Conservation (phyloP, 2,113 vertebrate species). For the Sigmodon hispidus region DNA sequence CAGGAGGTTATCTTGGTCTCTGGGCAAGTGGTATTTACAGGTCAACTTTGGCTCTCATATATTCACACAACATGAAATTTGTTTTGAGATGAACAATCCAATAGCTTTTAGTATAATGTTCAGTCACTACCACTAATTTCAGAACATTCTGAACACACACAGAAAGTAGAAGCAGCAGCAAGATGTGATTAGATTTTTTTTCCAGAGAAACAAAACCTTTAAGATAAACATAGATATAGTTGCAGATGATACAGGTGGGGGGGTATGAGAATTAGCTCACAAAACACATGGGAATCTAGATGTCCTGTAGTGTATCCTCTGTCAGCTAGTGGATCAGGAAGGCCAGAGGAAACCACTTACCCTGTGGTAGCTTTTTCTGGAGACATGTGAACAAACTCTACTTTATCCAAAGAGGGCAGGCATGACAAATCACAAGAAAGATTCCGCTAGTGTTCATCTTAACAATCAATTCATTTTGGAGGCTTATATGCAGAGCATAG, state of each 20-base stretch:
- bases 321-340: not conserved
- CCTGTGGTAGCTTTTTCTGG: not conserved
- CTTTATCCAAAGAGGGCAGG: not conserved
- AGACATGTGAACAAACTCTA: not conserved
- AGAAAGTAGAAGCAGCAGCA: not conserved
- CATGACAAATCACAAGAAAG: not conserved
- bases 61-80: slow-evolving; percentile 19
- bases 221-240: not conserved
- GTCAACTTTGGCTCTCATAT: not conserved
- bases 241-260: not conserved
- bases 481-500: no score
- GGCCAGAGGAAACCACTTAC: not conserved
- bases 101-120: slow-evolving; percentile 7
- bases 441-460: not conserved
- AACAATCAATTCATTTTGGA: not conserved
- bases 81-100: not conserved
- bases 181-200: not conserved
- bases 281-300: not conserved
- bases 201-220: slow-evolving; percentile 16
- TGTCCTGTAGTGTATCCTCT: not conserved
- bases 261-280: not conserved
- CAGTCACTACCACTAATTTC: not conserved
- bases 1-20: not conserved
- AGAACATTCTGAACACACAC: not conserved
- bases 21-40: not conserved